Conservation (phyloP, 2,113 vertebrate genomes). For the Pungitius pungitius region DNA sequence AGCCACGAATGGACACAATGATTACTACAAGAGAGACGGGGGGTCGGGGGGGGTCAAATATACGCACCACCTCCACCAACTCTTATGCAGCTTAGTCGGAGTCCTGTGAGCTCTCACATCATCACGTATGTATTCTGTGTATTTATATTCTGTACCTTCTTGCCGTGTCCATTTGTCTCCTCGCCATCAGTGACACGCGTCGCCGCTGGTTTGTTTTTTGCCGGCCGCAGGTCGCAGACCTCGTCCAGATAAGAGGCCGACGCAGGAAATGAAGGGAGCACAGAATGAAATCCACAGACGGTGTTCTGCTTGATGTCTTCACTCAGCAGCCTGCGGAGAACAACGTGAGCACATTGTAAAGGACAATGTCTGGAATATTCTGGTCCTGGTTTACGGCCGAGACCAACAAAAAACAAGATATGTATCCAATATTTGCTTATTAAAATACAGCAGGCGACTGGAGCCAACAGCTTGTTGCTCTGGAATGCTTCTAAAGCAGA, state of each 20-base stretch:
- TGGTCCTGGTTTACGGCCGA: neutral
- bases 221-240: neutral
- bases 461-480: neutral
- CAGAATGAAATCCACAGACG: neutral
- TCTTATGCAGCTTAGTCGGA: too few relatives aligned
- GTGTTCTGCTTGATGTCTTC: neutral
- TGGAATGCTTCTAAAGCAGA: neutral
- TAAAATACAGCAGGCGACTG: neutral
- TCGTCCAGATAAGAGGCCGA: conserved; percentile 39
- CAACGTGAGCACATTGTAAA: neutral
- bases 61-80: neutral
- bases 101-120: too few relatives aligned
- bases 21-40: conserved; percentile 40
- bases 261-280: conserved; percentile 48
- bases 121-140: too few relatives aligned
- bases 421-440: too few relatives aligned
- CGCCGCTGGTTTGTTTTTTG: neutral
- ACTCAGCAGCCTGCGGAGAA: neutral
- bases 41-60: conserved; percentile 19
- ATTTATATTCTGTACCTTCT: too few relatives aligned
- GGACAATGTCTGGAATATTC: neutral
- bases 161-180: neutral
- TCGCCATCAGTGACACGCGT: neutral
- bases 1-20: conserved; percentile 41
- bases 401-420: neutral